phyloP scores from a whole-genome alignment of 2,888 invertebrate species.

The Dastarcus helophoroides region DNA sequence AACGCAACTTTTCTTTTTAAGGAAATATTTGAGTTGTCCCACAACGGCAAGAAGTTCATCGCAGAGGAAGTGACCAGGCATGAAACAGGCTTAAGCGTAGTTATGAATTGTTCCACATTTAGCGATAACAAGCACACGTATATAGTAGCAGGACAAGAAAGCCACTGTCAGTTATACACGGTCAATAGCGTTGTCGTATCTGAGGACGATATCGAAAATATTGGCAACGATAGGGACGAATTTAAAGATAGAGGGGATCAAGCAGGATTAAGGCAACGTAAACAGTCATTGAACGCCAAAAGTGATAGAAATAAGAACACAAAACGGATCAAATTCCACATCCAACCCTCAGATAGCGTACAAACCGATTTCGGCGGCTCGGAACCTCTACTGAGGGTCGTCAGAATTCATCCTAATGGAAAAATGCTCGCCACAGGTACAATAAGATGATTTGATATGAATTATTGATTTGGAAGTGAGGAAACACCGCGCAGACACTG shows the following conservation, averaged over 20 bases:
- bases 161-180: conserved; percentile 76
- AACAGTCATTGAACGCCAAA: conserved; percentile 43
- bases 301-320: conserved; percentile 43
- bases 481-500: too few species aligned
- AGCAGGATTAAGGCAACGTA: conserved; percentile 41
- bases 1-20: too few species aligned
- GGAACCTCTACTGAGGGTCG: conserved; percentile 80
- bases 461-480: too few species aligned
- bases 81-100: conserved; percentile 79
- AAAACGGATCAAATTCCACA: conserved; percentile 58
- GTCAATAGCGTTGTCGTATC: conserved; percentile 43
- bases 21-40: conserved; percentile 88
- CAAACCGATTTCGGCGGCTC: conserved; percentile 71
- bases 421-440: conserved; percentile 71
- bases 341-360: conserved; percentile 67
- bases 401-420: conserved; percentile 55
- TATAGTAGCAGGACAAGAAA: conserved; percentile 84
- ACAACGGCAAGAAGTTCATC: conserved; percentile 70
- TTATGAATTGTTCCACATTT: conserved; percentile 80
- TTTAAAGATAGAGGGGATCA: too few species aligned
- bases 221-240: conserved; percentile 20
- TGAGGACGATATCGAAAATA: conserved; percentile 36
- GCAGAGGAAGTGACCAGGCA: conserved; percentile 82
- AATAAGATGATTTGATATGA: conserved; percentile 8
- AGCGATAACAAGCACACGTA: conserved; percentile 63